Conservation (phyloP, 2,888 invertebrate genomes). For the Drosophila peninsularis region DNA sequence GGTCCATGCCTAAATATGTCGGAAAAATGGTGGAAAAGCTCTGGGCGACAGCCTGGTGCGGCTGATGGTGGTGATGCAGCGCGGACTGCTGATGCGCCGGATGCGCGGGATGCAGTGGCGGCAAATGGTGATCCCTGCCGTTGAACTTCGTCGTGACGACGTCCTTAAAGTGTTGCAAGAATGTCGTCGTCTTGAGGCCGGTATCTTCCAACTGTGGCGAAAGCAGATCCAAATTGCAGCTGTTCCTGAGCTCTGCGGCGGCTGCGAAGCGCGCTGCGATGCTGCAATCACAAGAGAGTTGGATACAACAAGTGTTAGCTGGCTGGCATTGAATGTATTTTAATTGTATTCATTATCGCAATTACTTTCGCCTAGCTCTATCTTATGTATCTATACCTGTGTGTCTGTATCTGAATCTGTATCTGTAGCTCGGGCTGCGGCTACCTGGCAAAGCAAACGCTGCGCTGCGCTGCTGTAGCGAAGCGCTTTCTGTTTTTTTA, state of each 20-base stretch:
- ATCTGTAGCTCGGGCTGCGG: conserved; percentile 23
- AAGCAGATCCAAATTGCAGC: conserved; percentile 77
- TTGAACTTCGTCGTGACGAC: conserved; percentile 85
- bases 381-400: conserved; percentile 13
- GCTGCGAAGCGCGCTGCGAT: conserved; percentile 62
- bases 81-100: conserved; percentile 81
- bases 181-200: conserved; percentile 85
- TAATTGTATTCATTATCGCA: conserved; percentile 22
- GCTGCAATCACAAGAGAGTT: conserved; percentile 34
- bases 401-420: not conserved
- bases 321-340: conserved; percentile 9
- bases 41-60: conserved; percentile 83
- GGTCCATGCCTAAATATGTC: conserved; percentile 84
- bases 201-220: conserved; percentile 82
- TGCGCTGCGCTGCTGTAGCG: conserved; percentile 14
- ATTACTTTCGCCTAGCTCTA: conserved; percentile 33
- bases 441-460: conserved; percentile 67
- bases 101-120: conserved; percentile 80
- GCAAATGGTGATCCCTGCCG: conserved; percentile 82
- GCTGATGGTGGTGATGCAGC: conserved; percentile 81
- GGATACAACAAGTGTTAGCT: conserved; percentile 5
- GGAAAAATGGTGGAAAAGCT: conserved; percentile 84
- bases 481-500: conserved; percentile 45
- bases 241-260: conserved; percentile 68
- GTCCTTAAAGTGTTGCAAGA: conserved; percentile 84